Evolutionary conservation across 2,113 vertebrate genomes (phyloP), one percentile per base, ranked within the genome.

Genomic region (Limnothrissa miodon): DNA sequence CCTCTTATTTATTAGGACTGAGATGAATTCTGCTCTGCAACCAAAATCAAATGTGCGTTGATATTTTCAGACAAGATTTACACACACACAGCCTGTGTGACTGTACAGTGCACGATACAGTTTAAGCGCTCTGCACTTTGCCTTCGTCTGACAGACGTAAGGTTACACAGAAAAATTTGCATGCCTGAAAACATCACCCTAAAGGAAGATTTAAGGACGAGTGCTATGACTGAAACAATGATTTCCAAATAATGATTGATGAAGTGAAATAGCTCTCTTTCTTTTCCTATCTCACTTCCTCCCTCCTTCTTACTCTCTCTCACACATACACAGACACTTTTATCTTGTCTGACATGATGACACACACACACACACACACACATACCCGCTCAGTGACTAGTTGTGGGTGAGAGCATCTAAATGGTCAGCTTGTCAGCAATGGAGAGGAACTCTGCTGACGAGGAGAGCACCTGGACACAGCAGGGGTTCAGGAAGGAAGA

Each of bases 391-490:
- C n/a, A 11, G 59, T 15, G 15, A 70, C 33, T 51, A 84, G 62
- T 46, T 82, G 59, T 79, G 74, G 39, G 74, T 85, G 74, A 82
- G 44, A 81, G 62, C 25, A 56, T 25, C 59, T 79, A 74, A 81
- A 86, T 46, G 83, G 82, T 59, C 80, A 42, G 82, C 78, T 85
- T 66, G 86, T 13, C 82, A 84, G 78, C 56, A 87, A 82, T 84
- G 80, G 51, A 82, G 88, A 79, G 83, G 80, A 87, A 84, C 84
- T 82, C 46, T 82, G 44, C 66, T 85, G 81, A 87, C 19, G 80
- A 82, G 86, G 83, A 66, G 25, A 84, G 84, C 85, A 86, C 86
- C 85, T 89, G 85, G 80, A 80, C 48, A 82, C 85, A 87, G 85
- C 82, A 80, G 39, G 87, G 33, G 48, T 39, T 29, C 84, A 81